These are phyloP conservation scores for Clistopyga incitator DNA, from an alignment of 2,888 invertebrate species.

Conservation along the genomic window DNA sequence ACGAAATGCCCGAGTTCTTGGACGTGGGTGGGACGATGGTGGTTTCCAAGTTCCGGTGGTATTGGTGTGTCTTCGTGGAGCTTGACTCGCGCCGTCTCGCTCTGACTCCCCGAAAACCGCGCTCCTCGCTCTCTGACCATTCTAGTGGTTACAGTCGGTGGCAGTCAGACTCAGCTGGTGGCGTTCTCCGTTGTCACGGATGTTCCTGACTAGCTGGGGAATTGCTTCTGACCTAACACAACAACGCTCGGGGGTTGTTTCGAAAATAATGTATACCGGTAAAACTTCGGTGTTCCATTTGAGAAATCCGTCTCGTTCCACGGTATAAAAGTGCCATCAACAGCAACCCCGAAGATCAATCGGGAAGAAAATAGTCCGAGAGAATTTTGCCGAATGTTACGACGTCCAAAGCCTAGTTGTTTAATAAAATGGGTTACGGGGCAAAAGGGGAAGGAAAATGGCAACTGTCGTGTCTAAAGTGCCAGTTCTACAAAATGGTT, in stretches of 20 bases:
- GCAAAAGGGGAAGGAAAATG: neutral
- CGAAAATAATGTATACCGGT: conserved; percentile 26
- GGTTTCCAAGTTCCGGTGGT: conserved; percentile 7
- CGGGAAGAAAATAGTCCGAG: neutral
- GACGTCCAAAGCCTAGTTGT: neutral
- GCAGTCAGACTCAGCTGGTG: conserved; percentile 59
- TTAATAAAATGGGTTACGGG: neutral
- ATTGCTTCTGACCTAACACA: conserved; percentile 34
- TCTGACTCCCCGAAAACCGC: conserved; percentile 16
- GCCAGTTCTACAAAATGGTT: conserved; percentile 8
- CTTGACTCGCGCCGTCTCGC: conserved; percentile 5
- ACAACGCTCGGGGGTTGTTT: neutral
- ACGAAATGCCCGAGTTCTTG: conserved; percentile 25
- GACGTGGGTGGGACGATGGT: conserved; percentile 20
- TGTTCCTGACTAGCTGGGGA: conserved; percentile 51
- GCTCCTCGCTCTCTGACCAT: conserved; percentile 43
- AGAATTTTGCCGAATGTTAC: neutral
- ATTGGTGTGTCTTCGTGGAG: conserved; percentile 34
- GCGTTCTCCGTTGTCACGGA: conserved; percentile 45
- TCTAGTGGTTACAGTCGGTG: conserved; percentile 61
- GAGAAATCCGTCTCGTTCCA: neutral
- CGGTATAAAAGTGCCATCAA: neutral
- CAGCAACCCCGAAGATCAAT: neutral
- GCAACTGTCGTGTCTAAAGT: neutral
- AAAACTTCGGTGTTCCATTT: conserved; percentile 29